Conservation (phyloP, 2,113 vertebrate species). For the Rhabdomys dilectus region DNA sequence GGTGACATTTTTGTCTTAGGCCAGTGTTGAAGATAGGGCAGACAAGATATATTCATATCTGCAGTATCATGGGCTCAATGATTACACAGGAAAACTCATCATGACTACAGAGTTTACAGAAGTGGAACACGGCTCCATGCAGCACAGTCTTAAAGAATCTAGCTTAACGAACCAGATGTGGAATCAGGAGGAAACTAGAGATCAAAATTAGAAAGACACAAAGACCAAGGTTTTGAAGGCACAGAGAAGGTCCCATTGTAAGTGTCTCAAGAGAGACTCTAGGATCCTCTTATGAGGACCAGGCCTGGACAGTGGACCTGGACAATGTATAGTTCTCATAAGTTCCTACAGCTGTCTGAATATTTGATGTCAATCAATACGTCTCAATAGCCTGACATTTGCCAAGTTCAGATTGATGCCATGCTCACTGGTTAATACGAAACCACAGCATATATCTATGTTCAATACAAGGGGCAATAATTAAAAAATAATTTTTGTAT, state of each 20-base stretch:
- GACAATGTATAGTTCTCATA: neutral
- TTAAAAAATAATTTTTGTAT: neutral
- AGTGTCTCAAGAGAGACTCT: neutral
- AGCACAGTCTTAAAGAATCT: no score
- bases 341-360: neutral
- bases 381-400: neutral
- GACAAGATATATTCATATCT: neutral
- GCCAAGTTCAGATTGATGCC: conserved; percentile 9
- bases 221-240: neutral
- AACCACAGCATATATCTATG: neutral
- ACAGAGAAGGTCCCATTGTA: neutral
- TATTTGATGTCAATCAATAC: neutral
- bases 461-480: neutral
- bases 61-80: neutral
- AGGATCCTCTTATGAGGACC: neutral
- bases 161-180: conserved; percentile 32
- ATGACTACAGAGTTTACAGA: neutral
- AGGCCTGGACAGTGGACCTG: neutral
- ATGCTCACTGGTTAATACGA: neutral
- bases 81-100: neutral
- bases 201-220: neutral
- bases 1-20: neutral
- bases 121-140: neutral
- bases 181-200: neutral
- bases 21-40: neutral